phyloP scores from a whole-genome alignment of 2,888 invertebrate genomes.

The Agrilus mali region DNA sequence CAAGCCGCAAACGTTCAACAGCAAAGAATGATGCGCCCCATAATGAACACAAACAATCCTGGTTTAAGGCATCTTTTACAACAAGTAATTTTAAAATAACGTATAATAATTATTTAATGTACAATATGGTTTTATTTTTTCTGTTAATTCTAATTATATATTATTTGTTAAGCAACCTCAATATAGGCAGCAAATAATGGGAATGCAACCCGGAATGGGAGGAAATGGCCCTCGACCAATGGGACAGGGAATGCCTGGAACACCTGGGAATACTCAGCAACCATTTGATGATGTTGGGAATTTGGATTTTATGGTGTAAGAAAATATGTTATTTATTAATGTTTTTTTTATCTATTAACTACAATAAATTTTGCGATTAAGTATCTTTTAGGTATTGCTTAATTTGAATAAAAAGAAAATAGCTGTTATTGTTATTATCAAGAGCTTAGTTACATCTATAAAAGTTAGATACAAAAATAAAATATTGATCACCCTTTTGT shows the following conservation, averaged over 20 bases:
- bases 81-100: slow-evolving; percentile 40
- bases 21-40: slow-evolving; percentile 62
- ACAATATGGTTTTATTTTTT: background rate
- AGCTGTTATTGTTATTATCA: too few relatives aligned
- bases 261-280: slow-evolving; percentile 32
- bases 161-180: slow-evolving; percentile 49
- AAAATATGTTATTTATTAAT: too few relatives aligned
- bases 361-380: too few relatives aligned
- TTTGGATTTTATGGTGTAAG: slow-evolving; percentile 24
- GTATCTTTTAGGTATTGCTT: too few relatives aligned
- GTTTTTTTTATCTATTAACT: too few relatives aligned
- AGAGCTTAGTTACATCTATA: too few relatives aligned
- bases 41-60: slow-evolving; percentile 58
- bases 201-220: slow-evolving; percentile 40
- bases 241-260: slow-evolving; percentile 31
- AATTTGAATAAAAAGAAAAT: too few relatives aligned
- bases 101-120: too few relatives aligned
- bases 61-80: slow-evolving; percentile 69
- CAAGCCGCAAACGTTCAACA: slow-evolving; percentile 27
- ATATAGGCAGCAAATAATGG: slow-evolving; percentile 49
- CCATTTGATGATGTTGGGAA: slow-evolving; percentile 39
- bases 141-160: background rate
- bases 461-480: too few relatives aligned
- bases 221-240: slow-evolving; percentile 35
- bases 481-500: too few relatives aligned